Conservation (phyloP, 2,888 invertebrate genomes). For the Pasiphila rectangulata region DNA sequence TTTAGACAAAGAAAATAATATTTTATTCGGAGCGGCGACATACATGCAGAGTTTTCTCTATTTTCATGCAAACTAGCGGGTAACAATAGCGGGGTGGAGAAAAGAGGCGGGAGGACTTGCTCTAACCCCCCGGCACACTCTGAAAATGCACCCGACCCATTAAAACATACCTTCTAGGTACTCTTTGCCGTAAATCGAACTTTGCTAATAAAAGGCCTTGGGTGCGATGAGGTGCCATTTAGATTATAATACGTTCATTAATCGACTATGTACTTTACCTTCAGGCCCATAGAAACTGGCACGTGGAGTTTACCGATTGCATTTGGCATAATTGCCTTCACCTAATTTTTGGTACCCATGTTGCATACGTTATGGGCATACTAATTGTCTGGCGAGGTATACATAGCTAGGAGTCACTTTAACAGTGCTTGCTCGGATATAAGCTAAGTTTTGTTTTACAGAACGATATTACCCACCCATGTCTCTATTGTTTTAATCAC, state of each 20-base stretch:
- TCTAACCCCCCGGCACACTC: conserved; percentile 53
- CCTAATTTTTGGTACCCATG: conserved; percentile 6
- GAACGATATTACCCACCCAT: conserved; percentile 27
- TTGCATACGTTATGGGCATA: background rate
- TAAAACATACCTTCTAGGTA: conserved; percentile 26
- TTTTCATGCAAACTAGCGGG: conserved; percentile 73
- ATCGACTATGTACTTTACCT: too few relatives aligned
- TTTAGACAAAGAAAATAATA: conserved; percentile 70
- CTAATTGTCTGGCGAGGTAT: background rate
- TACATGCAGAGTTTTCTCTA: conserved; percentile 70
- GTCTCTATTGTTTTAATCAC: conserved; percentile 25
- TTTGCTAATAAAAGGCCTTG: background rate
- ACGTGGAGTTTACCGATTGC: background rate
- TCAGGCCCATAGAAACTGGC: too few relatives aligned
- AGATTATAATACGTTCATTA: too few relatives aligned
- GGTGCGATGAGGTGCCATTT: background rate
- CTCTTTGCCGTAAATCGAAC: background rate
- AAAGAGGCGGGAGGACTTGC: conserved; percentile 43
- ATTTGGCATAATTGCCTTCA: background rate
- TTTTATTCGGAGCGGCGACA: conserved; percentile 72
- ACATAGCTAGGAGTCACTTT: background rate
- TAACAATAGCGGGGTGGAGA: conserved; percentile 61
- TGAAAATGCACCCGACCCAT: conserved; percentile 53
- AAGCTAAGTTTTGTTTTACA: conserved; percentile 10
- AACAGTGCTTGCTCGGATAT: background rate